These are phyloP conservation scores for Drosophila nigricruria DNA, from an alignment of 2,888 invertebrate genomes.

Conservation along the genomic window DNA sequence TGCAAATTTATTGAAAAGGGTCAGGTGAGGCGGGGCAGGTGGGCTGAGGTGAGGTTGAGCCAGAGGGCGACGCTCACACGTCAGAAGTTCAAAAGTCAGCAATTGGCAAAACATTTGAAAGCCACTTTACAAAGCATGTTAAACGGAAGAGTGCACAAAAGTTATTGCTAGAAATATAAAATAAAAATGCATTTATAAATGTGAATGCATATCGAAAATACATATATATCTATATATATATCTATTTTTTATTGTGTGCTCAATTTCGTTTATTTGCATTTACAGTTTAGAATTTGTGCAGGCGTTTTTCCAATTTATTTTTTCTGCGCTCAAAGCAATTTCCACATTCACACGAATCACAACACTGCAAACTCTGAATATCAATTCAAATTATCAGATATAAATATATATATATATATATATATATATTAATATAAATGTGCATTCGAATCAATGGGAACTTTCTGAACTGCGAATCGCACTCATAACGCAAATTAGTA, in stretches of 20 bases:
- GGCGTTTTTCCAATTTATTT: conserved; percentile 57
- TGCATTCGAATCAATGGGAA: not conserved
- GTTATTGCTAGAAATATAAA: conserved; percentile 45
- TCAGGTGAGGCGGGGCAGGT: conserved; percentile 1
- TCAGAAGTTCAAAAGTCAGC: conserved; percentile 55
- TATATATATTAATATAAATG: not conserved
- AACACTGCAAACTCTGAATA: conserved; percentile 51
- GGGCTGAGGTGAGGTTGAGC: not conserved
- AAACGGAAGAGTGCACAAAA: conserved; percentile 57
- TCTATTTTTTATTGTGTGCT: conserved; percentile 26
- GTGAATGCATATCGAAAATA: conserved; percentile 1
- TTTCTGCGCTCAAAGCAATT: conserved; percentile 41
- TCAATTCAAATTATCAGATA: conserved; percentile 53
- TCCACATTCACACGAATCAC: conserved; percentile 48
- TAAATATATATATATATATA: conserved; percentile 12
- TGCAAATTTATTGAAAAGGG: conserved; percentile 57
- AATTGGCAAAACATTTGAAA: conserved; percentile 68
- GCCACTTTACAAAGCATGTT: conserved; percentile 57
- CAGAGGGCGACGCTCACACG: conserved; percentile 20
- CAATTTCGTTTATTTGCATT: conserved; percentile 36
- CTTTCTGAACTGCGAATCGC: conserved; percentile 41
- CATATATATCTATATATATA: conserved; percentile 4
- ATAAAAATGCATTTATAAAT: conserved; percentile 36
- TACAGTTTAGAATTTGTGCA: conserved; percentile 43
- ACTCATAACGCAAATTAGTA: conserved; percentile 56